A percentile compares a stretch with the other conserved stretches of the same genome.
These are phyloP conservation scores for Rhinolophus sinicus DNA, from an alignment of 2,113 vertebrate species.

Conservation along the genomic window DNA sequence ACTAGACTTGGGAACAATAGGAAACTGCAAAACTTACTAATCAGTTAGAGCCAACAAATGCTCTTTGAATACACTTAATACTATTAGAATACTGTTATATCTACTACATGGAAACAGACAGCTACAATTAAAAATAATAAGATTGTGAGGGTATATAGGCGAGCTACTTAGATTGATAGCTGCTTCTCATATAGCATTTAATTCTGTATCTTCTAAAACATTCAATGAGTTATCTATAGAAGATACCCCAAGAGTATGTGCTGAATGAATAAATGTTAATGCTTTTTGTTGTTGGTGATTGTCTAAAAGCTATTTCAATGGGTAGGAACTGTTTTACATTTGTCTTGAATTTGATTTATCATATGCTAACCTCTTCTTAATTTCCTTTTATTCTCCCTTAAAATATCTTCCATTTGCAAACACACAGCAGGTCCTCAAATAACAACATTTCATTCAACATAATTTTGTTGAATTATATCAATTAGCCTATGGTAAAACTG, in stretches of 20 bases:
- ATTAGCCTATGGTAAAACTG: neutral
- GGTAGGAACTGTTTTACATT: neutral
- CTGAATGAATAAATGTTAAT: neutral
- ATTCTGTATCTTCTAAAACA: neutral
- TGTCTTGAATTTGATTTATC: slow-evolving; percentile 28
- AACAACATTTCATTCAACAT: neutral
- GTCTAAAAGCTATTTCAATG: slow-evolving; percentile 37
- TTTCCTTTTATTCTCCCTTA: slow-evolving; percentile 9
- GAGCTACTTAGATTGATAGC: neutral
- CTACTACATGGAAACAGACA: neutral
- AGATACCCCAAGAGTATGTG: neutral
- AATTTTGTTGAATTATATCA: neutral
- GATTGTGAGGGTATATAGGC: neutral
- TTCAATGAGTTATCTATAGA: neutral
- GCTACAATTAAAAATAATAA: neutral
- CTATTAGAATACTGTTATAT: neutral
- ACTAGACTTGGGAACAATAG: neutral
- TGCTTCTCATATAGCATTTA: neutral
- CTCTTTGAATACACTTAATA: neutral
- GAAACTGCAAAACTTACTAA: slow-evolving; percentile 33
- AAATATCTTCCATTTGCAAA: slow-evolving; percentile 13
- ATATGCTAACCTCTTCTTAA: slow-evolving; percentile 15
- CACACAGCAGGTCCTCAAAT: neutral
- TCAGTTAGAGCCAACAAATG: neutral
- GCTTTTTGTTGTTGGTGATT: neutral